Evolutionary conservation across 2,888 invertebrate genomes (phyloP), one percentile per base, ranked within the genome.

Genomic region (Psylliodes chrysocephalus): DNA sequence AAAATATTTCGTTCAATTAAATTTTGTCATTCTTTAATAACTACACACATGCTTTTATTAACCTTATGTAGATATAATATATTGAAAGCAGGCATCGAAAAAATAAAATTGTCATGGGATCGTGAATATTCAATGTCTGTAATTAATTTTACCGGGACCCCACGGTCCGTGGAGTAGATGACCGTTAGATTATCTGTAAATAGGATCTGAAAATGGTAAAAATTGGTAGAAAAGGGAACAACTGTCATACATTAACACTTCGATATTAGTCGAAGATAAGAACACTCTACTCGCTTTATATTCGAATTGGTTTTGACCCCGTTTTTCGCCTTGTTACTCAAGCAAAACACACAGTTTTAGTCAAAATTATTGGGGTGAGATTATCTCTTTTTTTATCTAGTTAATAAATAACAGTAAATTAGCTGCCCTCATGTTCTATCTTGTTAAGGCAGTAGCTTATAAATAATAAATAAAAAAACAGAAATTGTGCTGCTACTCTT

Each of bases 121-220:
- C 61, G 61, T 66, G 61, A 67, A 66, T 70, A 70, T 68, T 69
- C 68, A 69, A 63, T 64, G 70, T 53, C 49, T 47, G 69, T 74
- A 74, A 74, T 74, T 73, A 74, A 74, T 74, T 73, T 73, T 66
- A 70, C 73, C 72, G 62, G 68, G 72, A 71, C 73, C 71, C 71
- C 69, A 60, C 63, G 63, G 64, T 63, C 63, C 64, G 44, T 57
- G 56, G 59, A 52, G 63, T 70, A 68, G 64, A 69, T 69, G 65
- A 64, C 76, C 78, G 77, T 77, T 77, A 78, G 75, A 77, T 77
- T 78, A 78, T 78, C 78, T 70, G 53, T 33, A 59, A 75, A n/a
- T 73, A 76, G 69, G 65, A 78, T 78, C 78, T 73, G 74, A 78
- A 75, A 78, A 78, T 77, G 78, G 75, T 76, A 74, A 77, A 76